Evolutionary conservation across 2,797 vertebrate genomes (phyloP).

Genomic region (Lacerta agilis): DNA sequence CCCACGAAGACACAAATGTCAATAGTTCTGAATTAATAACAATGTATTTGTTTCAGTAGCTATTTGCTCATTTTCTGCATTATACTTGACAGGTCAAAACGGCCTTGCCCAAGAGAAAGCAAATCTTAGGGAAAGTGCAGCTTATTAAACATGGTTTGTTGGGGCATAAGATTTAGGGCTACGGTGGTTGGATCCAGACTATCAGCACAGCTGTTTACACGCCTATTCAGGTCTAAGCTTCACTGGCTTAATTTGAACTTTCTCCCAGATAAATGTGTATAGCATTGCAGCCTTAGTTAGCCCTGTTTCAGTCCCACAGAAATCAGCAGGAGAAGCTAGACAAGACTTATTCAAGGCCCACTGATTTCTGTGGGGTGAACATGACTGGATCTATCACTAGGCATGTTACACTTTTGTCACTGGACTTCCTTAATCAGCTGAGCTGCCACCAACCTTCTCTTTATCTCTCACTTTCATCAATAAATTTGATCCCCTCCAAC

Average conservation of each 20-base stretch:
- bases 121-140: neutral
- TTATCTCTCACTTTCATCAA: neutral
- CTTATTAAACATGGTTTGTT: neutral
- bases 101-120: neutral
- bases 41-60: neutral
- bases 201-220: no score
- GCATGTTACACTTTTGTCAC: neutral
- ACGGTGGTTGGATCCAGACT: neutral
- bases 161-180: no score
- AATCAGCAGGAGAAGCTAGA: neutral
- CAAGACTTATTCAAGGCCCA: neutral
- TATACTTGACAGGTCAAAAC: neutral
- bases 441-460: neutral
- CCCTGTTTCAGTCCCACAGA: neutral
- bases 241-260: no score
- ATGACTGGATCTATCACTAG: neutral
- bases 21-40: neutral
- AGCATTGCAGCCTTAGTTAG: no score
- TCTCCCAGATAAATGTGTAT: no score
- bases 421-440: neutral
- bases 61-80: neutral
- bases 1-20: neutral
- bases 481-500: neutral
- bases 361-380: no score
- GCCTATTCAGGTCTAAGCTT: no score